phyloP scores from a whole-genome alignment of 2,888 invertebrate genomes.

The Abrostola triplasia region DNA sequence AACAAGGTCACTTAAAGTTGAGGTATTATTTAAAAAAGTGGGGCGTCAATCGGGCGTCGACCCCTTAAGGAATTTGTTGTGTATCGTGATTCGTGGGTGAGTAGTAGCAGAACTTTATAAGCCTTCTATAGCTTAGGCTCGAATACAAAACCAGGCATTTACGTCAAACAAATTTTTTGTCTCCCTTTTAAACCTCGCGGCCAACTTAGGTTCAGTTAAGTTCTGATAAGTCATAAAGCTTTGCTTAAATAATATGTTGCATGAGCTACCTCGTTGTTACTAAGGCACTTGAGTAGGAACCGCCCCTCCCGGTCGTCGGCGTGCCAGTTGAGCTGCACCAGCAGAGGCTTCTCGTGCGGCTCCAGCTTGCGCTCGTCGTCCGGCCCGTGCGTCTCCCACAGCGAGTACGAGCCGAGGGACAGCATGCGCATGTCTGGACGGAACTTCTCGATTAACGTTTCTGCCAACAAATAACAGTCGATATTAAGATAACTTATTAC shows the following conservation, averaged over 20 bases:
- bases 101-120: too few relatives aligned
- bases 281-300: slow-evolving; percentile 96
- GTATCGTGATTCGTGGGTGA: too few relatives aligned
- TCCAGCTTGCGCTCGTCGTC: slow-evolving; percentile 96
- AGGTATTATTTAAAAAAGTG: too few relatives aligned
- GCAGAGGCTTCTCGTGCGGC: slow-evolving; percentile 97
- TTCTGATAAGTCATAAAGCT: neutral
- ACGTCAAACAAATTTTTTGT: too few relatives aligned
- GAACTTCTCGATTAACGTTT: slow-evolving; percentile 99
- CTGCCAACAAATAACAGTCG: slow-evolving; percentile 65
- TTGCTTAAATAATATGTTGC: neutral
- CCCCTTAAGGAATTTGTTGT: too few relatives aligned
- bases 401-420: slow-evolving; percentile 92
- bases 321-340: slow-evolving; percentile 99
- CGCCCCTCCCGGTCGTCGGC: slow-evolving; percentile 99
- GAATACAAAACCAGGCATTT: too few relatives aligned
- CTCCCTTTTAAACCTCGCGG: too few relatives aligned
- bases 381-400: slow-evolving; percentile 92
- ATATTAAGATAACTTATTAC: neutral
- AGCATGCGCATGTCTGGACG: slow-evolving; percentile 99
- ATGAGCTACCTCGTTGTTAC: slow-evolving; percentile 92
- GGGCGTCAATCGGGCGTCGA: too few relatives aligned
- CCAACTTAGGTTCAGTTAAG: too few relatives aligned
- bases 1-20: too few relatives aligned
- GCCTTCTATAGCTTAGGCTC: too few relatives aligned